phyloP scores from a whole-genome alignment of 2,888 invertebrate genomes.

The Tachina grossa region DNA sequence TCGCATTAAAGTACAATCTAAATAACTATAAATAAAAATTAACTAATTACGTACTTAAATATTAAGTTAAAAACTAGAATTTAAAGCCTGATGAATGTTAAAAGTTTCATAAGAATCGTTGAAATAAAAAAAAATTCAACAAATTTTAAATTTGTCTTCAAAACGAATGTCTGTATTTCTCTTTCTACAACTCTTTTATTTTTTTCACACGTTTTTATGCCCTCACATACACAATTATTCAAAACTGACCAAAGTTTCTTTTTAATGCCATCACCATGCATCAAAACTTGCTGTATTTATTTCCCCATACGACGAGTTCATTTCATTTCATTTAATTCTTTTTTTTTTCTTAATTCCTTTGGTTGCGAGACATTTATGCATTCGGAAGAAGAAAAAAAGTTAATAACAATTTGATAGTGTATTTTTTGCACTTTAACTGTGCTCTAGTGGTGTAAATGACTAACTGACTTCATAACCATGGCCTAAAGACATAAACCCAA shows the following conservation, averaged over 20 bases:
- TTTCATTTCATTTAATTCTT: slow-evolving; percentile 19
- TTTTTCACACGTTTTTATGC: neutral
- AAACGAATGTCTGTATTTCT: slow-evolving; percentile 1
- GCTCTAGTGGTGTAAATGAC: slow-evolving; percentile 64
- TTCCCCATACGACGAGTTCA: slow-evolving; percentile 24
- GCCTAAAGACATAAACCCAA: slow-evolving; percentile 66
- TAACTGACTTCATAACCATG: slow-evolving; percentile 67
- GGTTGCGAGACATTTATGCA: slow-evolving; percentile 56
- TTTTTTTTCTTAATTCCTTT: neutral
- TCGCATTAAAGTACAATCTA: too few relatives aligned
- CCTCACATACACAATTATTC: slow-evolving; percentile 59
- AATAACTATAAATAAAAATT: too few relatives aligned
- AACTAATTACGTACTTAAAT: too few relatives aligned
- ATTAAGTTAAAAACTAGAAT: too few relatives aligned
- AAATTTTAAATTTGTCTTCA: neutral
- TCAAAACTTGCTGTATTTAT: slow-evolving; percentile 50
- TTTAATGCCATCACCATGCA: slow-evolving; percentile 63
- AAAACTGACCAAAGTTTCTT: slow-evolving; percentile 67
- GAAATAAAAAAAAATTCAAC: too few relatives aligned
- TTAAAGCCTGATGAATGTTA: too few relatives aligned
- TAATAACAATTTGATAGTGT: slow-evolving; percentile 50
- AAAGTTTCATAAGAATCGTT: too few relatives aligned
- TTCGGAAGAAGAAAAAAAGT: slow-evolving; percentile 13
- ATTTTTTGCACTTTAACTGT: slow-evolving; percentile 36
- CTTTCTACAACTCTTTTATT: slow-evolving; percentile 6